Evolutionary conservation across 2,888 invertebrate genomes (phyloP), one percentile per base, ranked within the genome.

Genomic region (Eupeodes latifasciatus): DNA sequence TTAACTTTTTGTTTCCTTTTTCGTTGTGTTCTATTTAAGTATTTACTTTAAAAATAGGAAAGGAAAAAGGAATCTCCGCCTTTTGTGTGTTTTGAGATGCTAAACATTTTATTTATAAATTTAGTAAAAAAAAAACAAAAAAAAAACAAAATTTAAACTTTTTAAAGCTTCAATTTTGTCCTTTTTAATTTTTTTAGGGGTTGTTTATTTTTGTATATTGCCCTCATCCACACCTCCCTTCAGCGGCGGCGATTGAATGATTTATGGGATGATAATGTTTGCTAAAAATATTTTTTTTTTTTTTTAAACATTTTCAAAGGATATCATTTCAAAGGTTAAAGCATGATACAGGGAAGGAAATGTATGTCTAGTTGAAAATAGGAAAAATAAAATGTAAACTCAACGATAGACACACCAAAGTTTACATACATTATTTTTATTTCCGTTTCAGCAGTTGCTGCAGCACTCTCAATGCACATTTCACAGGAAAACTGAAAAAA

Each of bases 201-300:
- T 1, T 34, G 4, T 61, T 36, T n/a, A 7, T 59, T 34, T 34
- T 59, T 34, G 2, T 59, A 9, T n/a, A 12, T 40, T 40, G 40
- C 40, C 5, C 9, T 6, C 40, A 40, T 40, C 40, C 9, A 40
- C 40, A 40, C 40, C 40, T 40, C 6, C 11, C 36, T 11, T 27
- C 27, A 27, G 34, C 14, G 6, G 9, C 6, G 19, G 11, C 75
- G 10, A n/a, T 64, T 44, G 64, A 72, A 66, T 85, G 84, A 84
- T 84, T 84, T 84, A 75, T 74, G 75, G 67, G 55, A 69, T 79
- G 84, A 84, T 81, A 76, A 85, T 80, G 71, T 80, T 71, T 85
- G 76, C 71, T 76, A 80, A 64, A 83, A 83, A 74, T 67, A 67
- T 71, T 69, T 55, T 57, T 14, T 57, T 71, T 67, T 78, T 53